These are phyloP conservation scores for Trimorus sp. DNA, from an alignment of 2,888 invertebrate genomes.

Conservation along the genomic window DNA sequence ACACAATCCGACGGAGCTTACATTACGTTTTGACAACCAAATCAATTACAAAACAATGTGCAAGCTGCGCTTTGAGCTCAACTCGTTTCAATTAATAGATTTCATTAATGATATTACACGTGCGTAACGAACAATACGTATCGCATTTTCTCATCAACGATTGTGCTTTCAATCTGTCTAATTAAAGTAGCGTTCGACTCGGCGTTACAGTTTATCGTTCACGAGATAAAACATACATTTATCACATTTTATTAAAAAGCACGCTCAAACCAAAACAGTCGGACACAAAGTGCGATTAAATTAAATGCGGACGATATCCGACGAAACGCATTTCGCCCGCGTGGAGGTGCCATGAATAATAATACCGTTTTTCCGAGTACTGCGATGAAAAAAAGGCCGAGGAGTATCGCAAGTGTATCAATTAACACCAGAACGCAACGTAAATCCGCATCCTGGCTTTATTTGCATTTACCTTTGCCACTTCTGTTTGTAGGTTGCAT, in stretches of 20 bases:
- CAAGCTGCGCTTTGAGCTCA: slow-evolving; percentile 11
- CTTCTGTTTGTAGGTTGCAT: too few relatives aligned
- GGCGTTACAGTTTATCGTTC: slow-evolving; percentile 24
- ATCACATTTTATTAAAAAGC: slow-evolving; percentile 12
- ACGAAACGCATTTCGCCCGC: slow-evolving; percentile 6
- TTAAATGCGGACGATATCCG: slow-evolving; percentile 7
- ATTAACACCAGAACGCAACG: slow-evolving; percentile 3
- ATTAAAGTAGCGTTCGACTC: slow-evolving; percentile 28
- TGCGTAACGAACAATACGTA: background rate
- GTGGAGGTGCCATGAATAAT: slow-evolving; percentile 15
- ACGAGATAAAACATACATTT: background rate
- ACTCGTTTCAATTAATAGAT: slow-evolving; percentile 30
- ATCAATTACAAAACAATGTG: slow-evolving; percentile 25
- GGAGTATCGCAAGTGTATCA: too few relatives aligned
- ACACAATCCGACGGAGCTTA: too few relatives aligned
- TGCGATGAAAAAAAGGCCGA: slow-evolving; percentile 7
- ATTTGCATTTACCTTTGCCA: slow-evolving; percentile 20
- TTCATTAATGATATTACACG: slow-evolving; percentile 34
- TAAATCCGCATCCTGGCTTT: slow-evolving; percentile 19
- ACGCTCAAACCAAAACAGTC: background rate
- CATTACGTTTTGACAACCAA: slow-evolving; percentile 10
- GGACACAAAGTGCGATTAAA: slow-evolving; percentile 3
- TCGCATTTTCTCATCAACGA: slow-evolving; percentile 23
- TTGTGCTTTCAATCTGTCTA: slow-evolving; percentile 28
- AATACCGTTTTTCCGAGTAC: slow-evolving; percentile 12